A percentile compares a stretch with the other conserved stretches of the same genome.
These are phyloP conservation scores for Melipona bicolor DNA, from an alignment of 2,888 invertebrate species.

Conservation along the genomic window DNA sequence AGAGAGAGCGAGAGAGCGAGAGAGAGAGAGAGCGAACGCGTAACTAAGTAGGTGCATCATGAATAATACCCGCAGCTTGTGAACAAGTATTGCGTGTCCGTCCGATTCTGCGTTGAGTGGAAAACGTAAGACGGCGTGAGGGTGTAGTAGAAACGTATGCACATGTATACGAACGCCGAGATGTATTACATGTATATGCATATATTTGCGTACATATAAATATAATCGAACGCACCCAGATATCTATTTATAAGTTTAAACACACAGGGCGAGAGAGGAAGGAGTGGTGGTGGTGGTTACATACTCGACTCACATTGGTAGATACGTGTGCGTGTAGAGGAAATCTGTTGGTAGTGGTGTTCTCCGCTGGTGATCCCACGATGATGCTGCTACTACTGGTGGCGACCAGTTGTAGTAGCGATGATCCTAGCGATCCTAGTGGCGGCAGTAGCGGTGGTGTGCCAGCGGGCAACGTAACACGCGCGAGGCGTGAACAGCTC, in stretches of 20 bases:
- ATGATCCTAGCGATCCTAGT: conserved; percentile 18
- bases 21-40: conserved; percentile 4
- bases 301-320: conserved; percentile 37
- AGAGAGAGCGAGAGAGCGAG: background rate
- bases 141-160: conserved; percentile 28
- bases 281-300: conserved; percentile 59
- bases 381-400: conserved; percentile 22
- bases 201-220: conserved; percentile 64
- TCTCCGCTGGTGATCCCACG: conserved; percentile 34
- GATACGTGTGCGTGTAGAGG: conserved; percentile 54
- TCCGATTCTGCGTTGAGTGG: conserved; percentile 40
- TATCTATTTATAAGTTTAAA: conserved; percentile 80
- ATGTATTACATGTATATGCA: conserved; percentile 8
- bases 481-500: background rate
- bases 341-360: conserved; percentile 40
- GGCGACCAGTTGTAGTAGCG: conserved; percentile 14
- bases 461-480: conserved; percentile 27
- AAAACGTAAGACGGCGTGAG: conserved; percentile 16
- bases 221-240: conserved; percentile 81
- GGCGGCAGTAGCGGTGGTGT: conserved; percentile 5
- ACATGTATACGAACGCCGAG: background rate
- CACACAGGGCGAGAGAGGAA: conserved; percentile 64
- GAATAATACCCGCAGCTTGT: conserved; percentile 42
- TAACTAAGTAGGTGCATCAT: conserved; percentile 48
- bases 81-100: conserved; percentile 6